phyloP scores from a whole-genome alignment of 2,888 invertebrate genomes.

The Erebia aethiops region DNA sequence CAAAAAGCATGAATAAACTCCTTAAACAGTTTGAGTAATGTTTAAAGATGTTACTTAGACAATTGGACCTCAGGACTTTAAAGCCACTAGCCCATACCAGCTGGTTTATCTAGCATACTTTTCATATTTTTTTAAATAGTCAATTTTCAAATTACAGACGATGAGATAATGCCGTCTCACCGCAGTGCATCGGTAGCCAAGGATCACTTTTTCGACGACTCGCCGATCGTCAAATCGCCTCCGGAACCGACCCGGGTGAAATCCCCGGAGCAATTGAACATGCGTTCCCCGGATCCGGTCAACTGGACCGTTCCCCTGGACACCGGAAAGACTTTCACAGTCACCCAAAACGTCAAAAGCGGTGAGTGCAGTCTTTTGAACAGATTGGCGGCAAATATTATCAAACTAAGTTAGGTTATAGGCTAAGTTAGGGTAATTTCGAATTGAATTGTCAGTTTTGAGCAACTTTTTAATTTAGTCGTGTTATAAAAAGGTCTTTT shows the following conservation, averaged over 20 bases:
- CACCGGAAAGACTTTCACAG: constrained; percentile 96
- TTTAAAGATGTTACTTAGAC: too few relatives aligned
- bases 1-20: too few relatives aligned
- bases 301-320: constrained; percentile 97
- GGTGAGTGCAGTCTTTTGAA: constrained; percentile 73
- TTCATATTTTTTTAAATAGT: background rate
- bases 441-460: constrained; percentile 29
- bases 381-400: constrained; percentile 62
- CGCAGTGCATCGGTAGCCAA: constrained; percentile 80
- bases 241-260: constrained; percentile 96
- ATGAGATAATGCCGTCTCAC: constrained; percentile 69
- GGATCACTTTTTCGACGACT: constrained; percentile 80
- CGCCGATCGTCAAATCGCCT: constrained; percentile 92
- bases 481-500: constrained; percentile 25
- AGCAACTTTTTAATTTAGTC: constrained; percentile 20
- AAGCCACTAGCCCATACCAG: too few relatives aligned
- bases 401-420: constrained; percentile 51
- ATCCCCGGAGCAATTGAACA: constrained; percentile 95
- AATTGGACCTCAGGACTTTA: too few relatives aligned
- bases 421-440: constrained; percentile 31
- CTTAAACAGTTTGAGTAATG: too few relatives aligned
- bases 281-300: constrained; percentile 96
- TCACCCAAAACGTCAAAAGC: constrained; percentile 93
- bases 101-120: background rate
- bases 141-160: constrained; percentile 57